Conservation (phyloP, 2,888 invertebrate species). For the Apomyelois bistriatella region DNA sequence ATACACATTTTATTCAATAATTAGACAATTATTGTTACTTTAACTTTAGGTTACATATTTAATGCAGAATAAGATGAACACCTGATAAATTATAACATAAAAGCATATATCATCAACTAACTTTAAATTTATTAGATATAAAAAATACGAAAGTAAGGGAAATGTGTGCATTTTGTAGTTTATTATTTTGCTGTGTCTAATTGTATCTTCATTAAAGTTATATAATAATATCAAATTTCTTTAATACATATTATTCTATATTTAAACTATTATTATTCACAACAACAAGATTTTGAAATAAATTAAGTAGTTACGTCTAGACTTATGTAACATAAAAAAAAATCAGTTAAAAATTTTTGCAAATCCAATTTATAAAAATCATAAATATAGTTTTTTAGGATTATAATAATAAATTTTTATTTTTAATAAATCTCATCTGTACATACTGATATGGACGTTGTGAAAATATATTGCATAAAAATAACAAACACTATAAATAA, state of each 20-base stretch:
- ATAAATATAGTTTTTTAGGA: too few relatives aligned
- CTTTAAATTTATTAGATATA: too few relatives aligned
- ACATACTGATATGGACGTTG: constrained; percentile 12
- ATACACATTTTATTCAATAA: background rate
- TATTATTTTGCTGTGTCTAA: background rate
- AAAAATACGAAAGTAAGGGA: constrained; percentile 16
- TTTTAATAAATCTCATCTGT: too few relatives aligned
- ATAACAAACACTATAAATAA: constrained; percentile 12
- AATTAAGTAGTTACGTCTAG: background rate
- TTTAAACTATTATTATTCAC: background rate
- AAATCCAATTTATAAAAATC: background rate
- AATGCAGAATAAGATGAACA: too few relatives aligned
- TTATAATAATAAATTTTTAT: too few relatives aligned
- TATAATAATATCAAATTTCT: too few relatives aligned
- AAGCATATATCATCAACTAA: too few relatives aligned
- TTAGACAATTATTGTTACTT: background rate
- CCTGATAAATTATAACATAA: too few relatives aligned
- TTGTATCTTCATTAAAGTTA: too few relatives aligned
- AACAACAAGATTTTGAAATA: background rate
- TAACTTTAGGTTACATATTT: background rate
- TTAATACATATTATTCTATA: too few relatives aligned
- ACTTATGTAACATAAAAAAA: too few relatives aligned
- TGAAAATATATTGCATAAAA: constrained; percentile 16
- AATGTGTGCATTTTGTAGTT: constrained; percentile 14
- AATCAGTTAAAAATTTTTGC: too few relatives aligned